phyloP scores from a whole-genome alignment of 2,797 vertebrate genomes.

The Peromyscus attwateri region DNA sequence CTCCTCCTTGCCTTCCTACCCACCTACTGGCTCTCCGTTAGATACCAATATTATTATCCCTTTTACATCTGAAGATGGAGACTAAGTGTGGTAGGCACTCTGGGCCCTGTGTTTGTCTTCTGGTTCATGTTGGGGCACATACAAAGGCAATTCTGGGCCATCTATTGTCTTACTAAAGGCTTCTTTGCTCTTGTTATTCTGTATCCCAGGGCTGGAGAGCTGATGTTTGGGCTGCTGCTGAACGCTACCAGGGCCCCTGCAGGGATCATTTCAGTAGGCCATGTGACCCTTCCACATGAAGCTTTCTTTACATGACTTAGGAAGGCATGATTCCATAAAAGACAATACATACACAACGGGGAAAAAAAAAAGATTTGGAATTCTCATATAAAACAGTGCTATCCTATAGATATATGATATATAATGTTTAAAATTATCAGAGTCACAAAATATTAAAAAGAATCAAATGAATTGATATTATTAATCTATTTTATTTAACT shows the following conservation, averaged over 20 bases:
- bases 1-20: too few relatives aligned
- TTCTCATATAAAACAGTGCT: background rate
- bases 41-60: background rate
- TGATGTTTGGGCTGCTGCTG: too few relatives aligned
- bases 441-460: background rate
- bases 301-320: background rate
- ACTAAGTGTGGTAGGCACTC: background rate
- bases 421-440: background rate
- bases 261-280: background rate
- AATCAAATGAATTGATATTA: background rate
- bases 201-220: background rate
- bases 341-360: background rate
- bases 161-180: background rate
- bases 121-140: background rate
- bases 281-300: background rate
- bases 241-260: background rate
- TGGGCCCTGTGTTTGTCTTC: background rate
- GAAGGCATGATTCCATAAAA: background rate
- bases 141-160: background rate
- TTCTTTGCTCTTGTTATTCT: background rate
- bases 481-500: slow-evolving; percentile 46
- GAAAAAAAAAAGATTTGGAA: background rate
- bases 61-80: background rate
- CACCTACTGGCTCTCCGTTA: background rate
- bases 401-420: background rate